These are phyloP conservation scores for Ametastegia equiseti DNA, from an alignment of 2,888 invertebrate species.

Conservation along the genomic window DNA sequence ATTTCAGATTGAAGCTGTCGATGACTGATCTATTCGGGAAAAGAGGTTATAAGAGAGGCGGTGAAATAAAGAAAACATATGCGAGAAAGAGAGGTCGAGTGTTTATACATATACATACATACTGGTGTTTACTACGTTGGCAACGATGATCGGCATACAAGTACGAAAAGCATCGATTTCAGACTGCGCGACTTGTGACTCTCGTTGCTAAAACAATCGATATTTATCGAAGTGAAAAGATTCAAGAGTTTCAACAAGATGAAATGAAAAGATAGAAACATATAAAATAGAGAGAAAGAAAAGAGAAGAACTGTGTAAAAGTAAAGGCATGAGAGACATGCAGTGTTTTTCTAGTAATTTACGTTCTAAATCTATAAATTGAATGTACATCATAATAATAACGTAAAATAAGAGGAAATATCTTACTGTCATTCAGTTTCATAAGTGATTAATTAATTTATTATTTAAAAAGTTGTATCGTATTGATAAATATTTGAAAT, in stretches of 20 bases:
- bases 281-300: background rate
- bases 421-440: background rate
- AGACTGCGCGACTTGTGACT: background rate
- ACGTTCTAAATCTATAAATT: background rate
- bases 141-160: background rate
- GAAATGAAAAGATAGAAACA: background rate
- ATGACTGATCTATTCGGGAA: conserved; percentile 34
- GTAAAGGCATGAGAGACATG: background rate
- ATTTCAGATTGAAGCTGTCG: conserved; percentile 56
- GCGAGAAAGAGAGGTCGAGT: background rate
- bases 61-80: background rate
- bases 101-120: no score
- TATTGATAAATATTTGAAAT: background rate
- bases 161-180: background rate
- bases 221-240: background rate
- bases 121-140: conserved; percentile 9
- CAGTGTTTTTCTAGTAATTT: background rate
- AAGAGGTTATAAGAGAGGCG: conserved; percentile 55
- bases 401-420: background rate
- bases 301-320: background rate
- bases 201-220: conserved; percentile 22
- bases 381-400: background rate
- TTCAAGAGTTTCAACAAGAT: background rate
- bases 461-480: conserved; percentile 2
- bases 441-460: conserved; percentile 17